Percentiles rank a stretch among this genome's conserved stretches.
Evolutionary conservation across 2,888 invertebrate genomes (phyloP).

Genomic region (Sphaerophoria rueppellii): DNA sequence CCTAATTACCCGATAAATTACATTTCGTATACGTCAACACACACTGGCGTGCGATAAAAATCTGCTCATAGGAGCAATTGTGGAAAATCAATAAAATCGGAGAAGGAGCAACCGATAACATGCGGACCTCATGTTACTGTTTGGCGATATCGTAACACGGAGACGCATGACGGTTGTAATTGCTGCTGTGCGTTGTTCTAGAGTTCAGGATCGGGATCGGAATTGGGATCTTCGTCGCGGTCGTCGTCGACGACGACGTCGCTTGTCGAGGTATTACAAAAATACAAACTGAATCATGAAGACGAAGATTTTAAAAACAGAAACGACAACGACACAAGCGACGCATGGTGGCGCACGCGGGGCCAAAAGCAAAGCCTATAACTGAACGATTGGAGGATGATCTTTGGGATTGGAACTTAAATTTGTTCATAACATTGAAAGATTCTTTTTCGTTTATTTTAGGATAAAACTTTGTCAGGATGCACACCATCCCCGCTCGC

Average conservation of each 20-base stretch:
- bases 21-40: slow-evolving; percentile 72
- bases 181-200: slow-evolving; percentile 68
- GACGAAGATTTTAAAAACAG: slow-evolving; percentile 11
- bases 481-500: neutral
- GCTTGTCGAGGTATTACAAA: neutral
- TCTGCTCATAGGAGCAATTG: slow-evolving; percentile 71
- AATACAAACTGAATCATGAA: slow-evolving; percentile 6
- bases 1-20: slow-evolving; percentile 75
- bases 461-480: slow-evolving; percentile 38
- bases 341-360: slow-evolving; percentile 24
- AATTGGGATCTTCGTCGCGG: neutral
- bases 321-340: neutral
- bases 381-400: slow-evolving; percentile 67
- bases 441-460: slow-evolving; percentile 65
- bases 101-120: slow-evolving; percentile 74
- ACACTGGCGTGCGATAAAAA: slow-evolving; percentile 67
- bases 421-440: slow-evolving; percentile 72
- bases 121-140: slow-evolving; percentile 72
- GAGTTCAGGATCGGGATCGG: neutral
- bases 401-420: slow-evolving; percentile 67
- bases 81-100: slow-evolving; percentile 74
- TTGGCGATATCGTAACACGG: slow-evolving; percentile 72
- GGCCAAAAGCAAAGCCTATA: slow-evolving; percentile 1
- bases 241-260: neutral
- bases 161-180: slow-evolving; percentile 73